Conservation (phyloP, 2,113 vertebrate genomes). For the Pungitius pungitius region DNA sequence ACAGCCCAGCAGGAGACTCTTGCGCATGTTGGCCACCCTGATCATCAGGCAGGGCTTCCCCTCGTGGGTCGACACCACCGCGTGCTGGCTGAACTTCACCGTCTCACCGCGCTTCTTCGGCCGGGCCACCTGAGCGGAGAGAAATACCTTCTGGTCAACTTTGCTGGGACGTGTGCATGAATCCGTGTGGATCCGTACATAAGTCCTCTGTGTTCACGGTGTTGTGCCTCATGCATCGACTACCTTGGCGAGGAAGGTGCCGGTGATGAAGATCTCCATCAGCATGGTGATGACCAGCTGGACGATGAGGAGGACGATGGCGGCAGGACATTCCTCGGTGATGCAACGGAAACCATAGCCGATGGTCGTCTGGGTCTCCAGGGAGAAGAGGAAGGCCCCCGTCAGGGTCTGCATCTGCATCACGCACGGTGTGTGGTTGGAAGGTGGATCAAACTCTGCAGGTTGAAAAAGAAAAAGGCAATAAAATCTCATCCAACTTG, state of each 20-base stretch:
- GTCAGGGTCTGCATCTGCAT: slow-evolving; percentile 95
- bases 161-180: neutral
- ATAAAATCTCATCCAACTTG: neutral
- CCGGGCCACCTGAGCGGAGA: slow-evolving; percentile 83
- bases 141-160: too few relatives aligned
- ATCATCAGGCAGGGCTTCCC: slow-evolving; percentile 94
- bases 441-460: slow-evolving; percentile 84
- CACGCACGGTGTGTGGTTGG: slow-evolving; percentile 96
- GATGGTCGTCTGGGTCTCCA: slow-evolving; percentile 97
- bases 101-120: slow-evolving; percentile 94
- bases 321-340: slow-evolving; percentile 92
- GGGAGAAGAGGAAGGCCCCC: slow-evolving; percentile 94
- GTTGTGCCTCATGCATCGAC: neutral
- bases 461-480: neutral
- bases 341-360: slow-evolving; percentile 97
- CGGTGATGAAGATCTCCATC: slow-evolving; percentile 98
- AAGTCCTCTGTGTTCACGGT: neutral
- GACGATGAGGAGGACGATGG: slow-evolving; percentile 92
- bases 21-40: slow-evolving; percentile 95
- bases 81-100: slow-evolving; percentile 93
- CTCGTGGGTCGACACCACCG: slow-evolving; percentile 87
- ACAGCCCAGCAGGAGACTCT: slow-evolving; percentile 94
- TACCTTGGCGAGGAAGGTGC: slow-evolving; percentile 95
- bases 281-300: slow-evolving; percentile 96
- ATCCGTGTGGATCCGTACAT: neutral